Base-by-base conservation (phyloP, 2,113 vertebrate species). In the Neogale vison region DNA sequence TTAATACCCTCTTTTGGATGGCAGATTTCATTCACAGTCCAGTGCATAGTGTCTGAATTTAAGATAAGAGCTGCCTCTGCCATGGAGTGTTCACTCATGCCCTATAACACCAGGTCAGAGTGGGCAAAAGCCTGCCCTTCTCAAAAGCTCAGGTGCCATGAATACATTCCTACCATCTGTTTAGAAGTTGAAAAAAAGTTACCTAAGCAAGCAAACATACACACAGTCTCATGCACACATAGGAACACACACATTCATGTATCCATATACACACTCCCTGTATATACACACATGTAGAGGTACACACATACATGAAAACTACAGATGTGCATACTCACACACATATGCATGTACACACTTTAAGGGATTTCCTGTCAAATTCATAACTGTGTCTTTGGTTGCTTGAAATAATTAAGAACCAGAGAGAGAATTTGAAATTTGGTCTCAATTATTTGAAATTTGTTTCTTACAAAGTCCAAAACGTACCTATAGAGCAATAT, bases 331-430 rank as follows among this genome's bases (percentile, higher is more conserved):
- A 69, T 69, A n/a, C 67, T 69, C 34, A n/a, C 31, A 31, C 15
- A 63, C 31, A 55, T 31, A 10, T 23, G 20, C 63, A 69, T 52
- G 45, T n/a, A 9, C 61, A 14, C n/a, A 47, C 31, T 65, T 61
- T 15, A 88, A 67, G 17, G 57, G 29, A 36, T 52, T 61, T 76
- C 52, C 42, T 57, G 14, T 36, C 50, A 4, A 52, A 52, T 96
- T 92, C 61, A 34, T 61, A 4, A 55, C 36, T 81, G 15, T 92
- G 14, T 76, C 47, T 36, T 79, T 39, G 61, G 11, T 31, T 83
- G 9, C 13, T 31, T 83, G 90, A 81, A 88, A 95, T 92, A 94
- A 93, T 69, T 84, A 85, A 95, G 83, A 90, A 74, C 9, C 31
- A 61, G 34, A 96, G 47, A 36, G 29, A 47, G 1, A 82, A 81